Percentiles rank a stretch among this genome's conserved stretches.
Evolutionary conservation across 2,797 vertebrate genomes (phyloP).

Genomic region (Pogoniulus pusillus): DNA sequence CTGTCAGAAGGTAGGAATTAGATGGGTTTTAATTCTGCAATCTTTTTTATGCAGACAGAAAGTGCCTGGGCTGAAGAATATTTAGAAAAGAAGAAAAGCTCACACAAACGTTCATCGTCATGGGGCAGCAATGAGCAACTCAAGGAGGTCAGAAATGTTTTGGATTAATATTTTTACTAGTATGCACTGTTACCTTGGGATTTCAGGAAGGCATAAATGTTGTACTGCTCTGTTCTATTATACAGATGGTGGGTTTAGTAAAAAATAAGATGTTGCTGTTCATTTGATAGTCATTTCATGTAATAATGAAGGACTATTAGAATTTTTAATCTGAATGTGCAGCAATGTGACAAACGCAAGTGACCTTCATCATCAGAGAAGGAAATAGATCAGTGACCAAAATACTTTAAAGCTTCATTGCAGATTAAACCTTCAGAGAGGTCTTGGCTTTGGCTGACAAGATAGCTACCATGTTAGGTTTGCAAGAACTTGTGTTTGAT

Average conservation of each 20-base stretch:
- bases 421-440: neutral
- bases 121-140: constrained; percentile 98
- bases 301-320: neutral
- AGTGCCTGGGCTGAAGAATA: constrained; percentile 99
- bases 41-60: constrained; percentile 86
- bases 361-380: neutral
- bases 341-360: neutral
- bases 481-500: neutral
- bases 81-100: constrained; percentile 90
- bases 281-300: neutral
- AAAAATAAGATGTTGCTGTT: neutral
- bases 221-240: neutral
- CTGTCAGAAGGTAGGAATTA: neutral
- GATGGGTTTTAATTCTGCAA: neutral
- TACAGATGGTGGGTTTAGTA: neutral
- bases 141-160: constrained; percentile 88
- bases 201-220: neutral
- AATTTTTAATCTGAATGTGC: neutral
- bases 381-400: neutral
- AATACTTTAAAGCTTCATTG: neutral
- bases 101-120: constrained; percentile 97
- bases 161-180: neutral
- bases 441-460: neutral
- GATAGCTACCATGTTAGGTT: neutral
- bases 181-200: neutral